A percentile compares a stretch with the other conserved stretches of the same genome.
These are phyloP conservation scores for Thamnaconus septentrionalis DNA, from an alignment of 2,113 vertebrate genomes.

Conservation along the genomic window DNA sequence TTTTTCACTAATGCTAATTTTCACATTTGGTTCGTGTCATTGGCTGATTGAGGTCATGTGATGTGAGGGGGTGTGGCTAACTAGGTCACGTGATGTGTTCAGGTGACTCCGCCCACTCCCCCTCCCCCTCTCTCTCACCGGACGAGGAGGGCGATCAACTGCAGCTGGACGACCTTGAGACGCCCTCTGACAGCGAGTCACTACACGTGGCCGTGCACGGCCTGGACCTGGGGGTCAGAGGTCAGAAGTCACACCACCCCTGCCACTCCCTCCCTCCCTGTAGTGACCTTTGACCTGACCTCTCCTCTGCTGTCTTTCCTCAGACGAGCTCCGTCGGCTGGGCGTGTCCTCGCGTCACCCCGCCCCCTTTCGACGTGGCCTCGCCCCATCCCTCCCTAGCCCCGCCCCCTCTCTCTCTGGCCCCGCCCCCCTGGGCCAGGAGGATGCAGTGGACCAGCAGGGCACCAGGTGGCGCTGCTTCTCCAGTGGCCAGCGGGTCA, in stretches of 20 bases:
- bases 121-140: slow-evolving; percentile 43
- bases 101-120: slow-evolving; percentile 44
- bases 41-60: too few species aligned
- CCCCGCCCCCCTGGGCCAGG: slow-evolving; percentile 49
- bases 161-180: slow-evolving; percentile 77
- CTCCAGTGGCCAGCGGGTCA: slow-evolving; percentile 68
- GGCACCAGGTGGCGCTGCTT: slow-evolving; percentile 82
- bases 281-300: too few species aligned
- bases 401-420: slow-evolving; percentile 31
- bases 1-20: background rate
- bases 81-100: background rate
- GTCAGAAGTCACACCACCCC: slow-evolving; percentile 6
- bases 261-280: too few species aligned
- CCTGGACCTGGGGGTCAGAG: slow-evolving; percentile 79
- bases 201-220: slow-evolving; percentile 70
- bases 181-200: slow-evolving; percentile 79
- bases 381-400: slow-evolving; percentile 17
- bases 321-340: background rate
- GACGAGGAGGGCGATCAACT: slow-evolving; percentile 70
- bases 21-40: background rate
- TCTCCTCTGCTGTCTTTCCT: background rate
- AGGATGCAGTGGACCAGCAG: slow-evolving; percentile 69
- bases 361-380: slow-evolving; percentile 54
- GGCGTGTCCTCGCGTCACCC: slow-evolving; percentile 66
- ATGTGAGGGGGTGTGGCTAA: too few species aligned